These are phyloP conservation scores for Scomber colias DNA, from an alignment of 2,113 vertebrate species.

Conservation along the genomic window DNA sequence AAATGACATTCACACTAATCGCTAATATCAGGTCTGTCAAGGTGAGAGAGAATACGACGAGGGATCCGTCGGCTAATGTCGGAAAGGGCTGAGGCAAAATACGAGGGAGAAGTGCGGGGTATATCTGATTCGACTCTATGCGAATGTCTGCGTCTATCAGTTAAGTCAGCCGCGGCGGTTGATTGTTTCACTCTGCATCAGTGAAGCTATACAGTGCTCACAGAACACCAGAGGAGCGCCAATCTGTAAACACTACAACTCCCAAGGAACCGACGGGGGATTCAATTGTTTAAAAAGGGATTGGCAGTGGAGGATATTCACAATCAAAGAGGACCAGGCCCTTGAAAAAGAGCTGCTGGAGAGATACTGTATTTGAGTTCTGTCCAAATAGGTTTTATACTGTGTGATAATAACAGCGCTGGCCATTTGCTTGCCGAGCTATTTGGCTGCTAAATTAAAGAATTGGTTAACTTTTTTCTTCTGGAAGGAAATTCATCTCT, in stretches of 20 bases:
- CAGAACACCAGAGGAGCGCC: slow-evolving; percentile 51
- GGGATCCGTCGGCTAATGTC: slow-evolving; percentile 61
- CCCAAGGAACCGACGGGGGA: slow-evolving; percentile 41
- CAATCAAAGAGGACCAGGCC: slow-evolving; percentile 43
- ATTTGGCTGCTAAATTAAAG: slow-evolving; percentile 59
- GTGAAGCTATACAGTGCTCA: slow-evolving; percentile 52
- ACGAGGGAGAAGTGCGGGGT: slow-evolving; percentile 46
- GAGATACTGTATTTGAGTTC: slow-evolving; percentile 38
- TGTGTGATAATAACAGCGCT: slow-evolving; percentile 5
- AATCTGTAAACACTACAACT: slow-evolving; percentile 64
- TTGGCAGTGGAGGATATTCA: slow-evolving; percentile 34
- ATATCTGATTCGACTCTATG: slow-evolving; percentile 73
- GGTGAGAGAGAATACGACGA: slow-evolving; percentile 70
- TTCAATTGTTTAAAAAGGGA: slow-evolving; percentile 53
- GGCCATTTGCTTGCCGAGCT: slow-evolving; percentile 30
- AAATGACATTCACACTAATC: slow-evolving; percentile 84
- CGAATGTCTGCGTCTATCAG: slow-evolving; percentile 65
- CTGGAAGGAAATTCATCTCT: slow-evolving; percentile 52
- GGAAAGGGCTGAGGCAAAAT: slow-evolving; percentile 34
- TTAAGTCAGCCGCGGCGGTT: slow-evolving; percentile 57
- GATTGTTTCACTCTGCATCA: slow-evolving; percentile 62
- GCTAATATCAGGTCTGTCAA: slow-evolving; percentile 80
- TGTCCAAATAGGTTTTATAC: slow-evolving; percentile 49
- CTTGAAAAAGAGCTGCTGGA: slow-evolving; percentile 34
- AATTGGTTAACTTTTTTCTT: slow-evolving; percentile 52